Percentiles rank a stretch among this genome's conserved stretches.
These are phyloP conservation scores for Camponotus fellah DNA, from an alignment of 2,888 invertebrate genomes.

Conservation along the genomic window DNA sequence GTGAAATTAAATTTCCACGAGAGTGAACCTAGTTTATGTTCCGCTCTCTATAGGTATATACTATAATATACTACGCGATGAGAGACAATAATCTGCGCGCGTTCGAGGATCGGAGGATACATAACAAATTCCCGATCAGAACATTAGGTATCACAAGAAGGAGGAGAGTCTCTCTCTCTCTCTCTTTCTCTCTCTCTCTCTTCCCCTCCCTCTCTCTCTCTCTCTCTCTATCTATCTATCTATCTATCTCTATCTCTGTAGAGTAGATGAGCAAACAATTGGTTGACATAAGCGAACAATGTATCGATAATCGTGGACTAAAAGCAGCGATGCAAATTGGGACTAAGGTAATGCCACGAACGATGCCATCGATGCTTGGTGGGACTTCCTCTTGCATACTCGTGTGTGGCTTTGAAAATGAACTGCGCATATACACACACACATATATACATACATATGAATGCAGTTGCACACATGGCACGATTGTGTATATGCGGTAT, in stretches of 20 bases:
- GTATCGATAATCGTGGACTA: conserved; percentile 41
- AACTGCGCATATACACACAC: neutral
- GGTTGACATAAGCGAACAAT: conserved; percentile 48
- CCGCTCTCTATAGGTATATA: conserved; percentile 9
- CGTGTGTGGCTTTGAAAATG: neutral
- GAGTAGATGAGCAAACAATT: conserved; percentile 34
- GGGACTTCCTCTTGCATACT: conserved; percentile 12
- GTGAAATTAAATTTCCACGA: conserved; percentile 53
- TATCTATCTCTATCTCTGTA: neutral
- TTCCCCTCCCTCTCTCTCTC: neutral
- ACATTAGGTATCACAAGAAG: neutral
- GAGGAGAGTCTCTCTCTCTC: neutral
- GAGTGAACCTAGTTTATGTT: conserved; percentile 45
- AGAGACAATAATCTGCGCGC: conserved; percentile 38
- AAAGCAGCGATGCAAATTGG: conserved; percentile 40
- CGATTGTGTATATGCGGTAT: conserved; percentile 41
- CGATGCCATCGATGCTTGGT: conserved; percentile 28
- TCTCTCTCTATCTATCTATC: neutral
- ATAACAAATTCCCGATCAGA: conserved; percentile 40
- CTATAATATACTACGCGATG: conserved; percentile 28
- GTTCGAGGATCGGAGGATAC: conserved; percentile 20
- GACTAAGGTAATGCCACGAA: conserved; percentile 46
- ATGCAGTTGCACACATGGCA: conserved; percentile 4
- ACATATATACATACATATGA: neutral
- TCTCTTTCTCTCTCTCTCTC: no score